Base-by-base conservation (phyloP, 2,797 vertebrate genomes). In the Pristis pectinata region DNA sequence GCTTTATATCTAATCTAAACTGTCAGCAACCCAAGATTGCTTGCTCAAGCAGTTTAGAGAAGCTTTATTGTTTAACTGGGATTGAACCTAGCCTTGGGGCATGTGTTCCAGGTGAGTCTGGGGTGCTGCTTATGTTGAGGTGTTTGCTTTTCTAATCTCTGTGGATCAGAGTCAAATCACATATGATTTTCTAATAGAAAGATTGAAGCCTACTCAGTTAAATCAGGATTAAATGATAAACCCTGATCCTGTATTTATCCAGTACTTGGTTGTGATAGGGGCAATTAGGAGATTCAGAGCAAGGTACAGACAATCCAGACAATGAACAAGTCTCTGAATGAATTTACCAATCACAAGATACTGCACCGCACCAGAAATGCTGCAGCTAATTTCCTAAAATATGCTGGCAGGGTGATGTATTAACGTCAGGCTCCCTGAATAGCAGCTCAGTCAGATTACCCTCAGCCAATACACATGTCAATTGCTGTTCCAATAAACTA, bases 381-480 rank as follows among this genome's bases (percentile, higher is more conserved):
- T 91, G 87, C 87, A 91, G 87, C n/a, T 91, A 91, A 91, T 91
- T 91, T 91, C 59, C n/a, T 64, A 67, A 91, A 91, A 24, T 91
- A 37, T 91, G 17, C n/a, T 41, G 19, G 87, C 87, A 91, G 59
- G 61, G 8, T 67, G 59, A 67, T 67, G 61, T 67, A 91, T 91
- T 91, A 91, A 91, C 61, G 59, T 91, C 87, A 91, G 87, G 61
- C 19, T 91, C 87, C 37, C 87, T 91, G 61, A 91, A 67, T 91
- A 91, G 87, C 59, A 91, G 61, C 87, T 37, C 87, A 91, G 85
- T 91, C 85, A 91, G 85, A 64, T 91, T 91, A 91, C 85, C 56
- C 59, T 91, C 85, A 91, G n/a, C 61, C 61, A 41, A 91, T 67
- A 91, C 59, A 91, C 15, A 89, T 89, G 87, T 67, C 87, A 91